Evolutionary conservation across 2,888 invertebrate species (phyloP).

Genomic region (Eutolmus rufibarbis): DNA sequence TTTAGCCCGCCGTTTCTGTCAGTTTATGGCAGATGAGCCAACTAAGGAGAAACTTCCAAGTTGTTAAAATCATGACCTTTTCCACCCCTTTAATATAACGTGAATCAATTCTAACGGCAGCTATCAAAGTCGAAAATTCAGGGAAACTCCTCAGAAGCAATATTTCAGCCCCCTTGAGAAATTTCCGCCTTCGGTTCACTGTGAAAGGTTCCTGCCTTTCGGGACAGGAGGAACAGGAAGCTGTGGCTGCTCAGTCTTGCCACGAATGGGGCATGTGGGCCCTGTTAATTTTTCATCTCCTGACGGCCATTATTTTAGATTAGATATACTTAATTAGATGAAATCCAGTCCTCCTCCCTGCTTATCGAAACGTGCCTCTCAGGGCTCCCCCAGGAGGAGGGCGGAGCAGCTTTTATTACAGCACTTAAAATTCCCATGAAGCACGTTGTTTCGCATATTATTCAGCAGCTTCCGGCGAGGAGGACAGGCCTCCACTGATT

Average conservation of each 20-base stretch:
- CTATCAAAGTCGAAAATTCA: constrained; percentile 7
- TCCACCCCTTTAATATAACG: constrained; percentile 15
- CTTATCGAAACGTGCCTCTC: constrained; percentile 30
- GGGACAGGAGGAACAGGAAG: not conserved
- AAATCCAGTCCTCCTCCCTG: constrained; percentile 6
- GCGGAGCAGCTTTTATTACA: not conserved
- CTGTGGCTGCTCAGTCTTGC: not conserved
- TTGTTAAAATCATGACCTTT: constrained; percentile 32
- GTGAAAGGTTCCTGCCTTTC: constrained; percentile 17
- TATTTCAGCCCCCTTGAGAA: constrained; percentile 22
- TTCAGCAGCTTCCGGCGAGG: not conserved
- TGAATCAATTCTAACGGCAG: constrained; percentile 27
- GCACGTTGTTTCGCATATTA: not conserved
- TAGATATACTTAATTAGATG: constrained; percentile 34
- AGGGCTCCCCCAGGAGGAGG: not conserved
- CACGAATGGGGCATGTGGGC: constrained; percentile 20
- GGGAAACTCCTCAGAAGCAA: constrained; percentile 8
- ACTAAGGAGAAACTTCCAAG: not conserved
- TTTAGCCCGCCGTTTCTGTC: not conserved
- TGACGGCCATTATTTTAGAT: constrained; percentile 30
- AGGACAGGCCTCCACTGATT: not conserved
- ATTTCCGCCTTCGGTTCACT: not conserved
- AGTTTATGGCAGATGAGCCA: constrained; percentile 13
- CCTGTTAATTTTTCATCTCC: constrained; percentile 38
- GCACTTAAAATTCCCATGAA: constrained; percentile 22